A percentile compares a stretch with the other conserved stretches of the same genome.
These are phyloP conservation scores for Crotophaga sulcirostris DNA, from an alignment of 2,113 vertebrate genomes.

Conservation along the genomic window DNA sequence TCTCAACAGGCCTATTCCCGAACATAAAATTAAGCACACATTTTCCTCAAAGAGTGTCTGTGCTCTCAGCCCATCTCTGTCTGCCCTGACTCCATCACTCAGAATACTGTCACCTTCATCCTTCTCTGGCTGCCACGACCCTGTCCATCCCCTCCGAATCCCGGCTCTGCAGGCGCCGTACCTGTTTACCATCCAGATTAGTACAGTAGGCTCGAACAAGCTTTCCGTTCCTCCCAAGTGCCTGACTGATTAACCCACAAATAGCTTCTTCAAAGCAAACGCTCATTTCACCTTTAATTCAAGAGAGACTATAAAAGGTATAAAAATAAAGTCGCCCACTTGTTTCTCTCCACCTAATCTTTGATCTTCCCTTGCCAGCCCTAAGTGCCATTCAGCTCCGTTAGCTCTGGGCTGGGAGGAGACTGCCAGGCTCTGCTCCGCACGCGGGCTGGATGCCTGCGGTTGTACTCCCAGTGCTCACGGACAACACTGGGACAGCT, in stretches of 20 bases:
- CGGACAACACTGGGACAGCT: background rate
- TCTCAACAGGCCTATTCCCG: background rate
- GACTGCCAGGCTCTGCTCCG: background rate
- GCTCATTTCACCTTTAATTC: background rate
- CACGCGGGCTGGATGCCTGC: background rate
- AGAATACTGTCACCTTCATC: background rate
- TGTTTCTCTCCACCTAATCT: background rate
- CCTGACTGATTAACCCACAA: background rate
- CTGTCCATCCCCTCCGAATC: background rate
- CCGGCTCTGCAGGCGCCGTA: background rate
- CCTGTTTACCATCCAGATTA: background rate
- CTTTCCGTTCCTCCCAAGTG: background rate
- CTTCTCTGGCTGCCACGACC: background rate
- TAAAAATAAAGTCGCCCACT: background rate
- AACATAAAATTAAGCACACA: background rate
- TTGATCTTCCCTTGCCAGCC: background rate
- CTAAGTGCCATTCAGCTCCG: background rate
- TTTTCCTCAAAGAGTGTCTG: rapidly evolving
- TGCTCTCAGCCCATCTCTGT: background rate
- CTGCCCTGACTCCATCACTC: background rate
- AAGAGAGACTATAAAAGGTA: background rate
- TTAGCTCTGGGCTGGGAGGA: background rate
- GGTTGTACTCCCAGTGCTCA: background rate
- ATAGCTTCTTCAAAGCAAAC: background rate
- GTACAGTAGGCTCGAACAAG: background rate